Base-by-base conservation (phyloP, 1,140 invertebrate genomes). In the Zaprionus tsacasi region DNA sequence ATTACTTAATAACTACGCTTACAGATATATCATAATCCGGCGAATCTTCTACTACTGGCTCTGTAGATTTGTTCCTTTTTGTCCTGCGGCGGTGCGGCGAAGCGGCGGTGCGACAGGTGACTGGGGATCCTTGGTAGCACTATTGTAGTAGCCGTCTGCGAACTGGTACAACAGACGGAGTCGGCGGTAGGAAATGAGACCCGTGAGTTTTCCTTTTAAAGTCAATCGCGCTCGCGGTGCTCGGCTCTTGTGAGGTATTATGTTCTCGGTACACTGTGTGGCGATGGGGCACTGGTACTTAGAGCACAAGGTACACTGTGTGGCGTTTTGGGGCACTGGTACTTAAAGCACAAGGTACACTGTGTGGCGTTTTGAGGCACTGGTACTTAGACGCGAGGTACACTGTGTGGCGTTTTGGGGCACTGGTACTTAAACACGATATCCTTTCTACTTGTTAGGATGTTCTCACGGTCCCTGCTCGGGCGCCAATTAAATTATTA, bases 131-230 rank as follows among this genome's bases (percentile, higher is more conserved):
- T 36, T 36, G 35, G 35, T 36, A 36, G 35, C 35, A 36, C 35
- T 36, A 36, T 8, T 36, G 35, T 36, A 36, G 48, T 17, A 25
- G 48, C 15, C 48, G 48, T 21, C n/a, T 21, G 48, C 6, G 10
- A 10, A 50, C 8, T 17, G 17, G 48, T 50, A 5, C 45, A 0
- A 48, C 45, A 48, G 15, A n/a, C 13, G 15, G 15, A 48, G 15
- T 48, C 45, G 13, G 45, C 13, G 13, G 15, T 48, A 48, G 7
- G 15, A 48, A 48, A 48, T 15, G 45, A 48, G 45, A 48, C 45
- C 45, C 45, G 45, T 48, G 45, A 48, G n/a, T 48, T 48, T n/a
- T 48, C 45, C 13, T 48, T 48, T 17, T 15, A 48, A 48, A 48
- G 45, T 17, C 7, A 48, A 15, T 48, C 45, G 45, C 45, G 45